phyloP scores from a whole-genome alignment of 2,888 invertebrate species.

The Cephalotes varians region DNA sequence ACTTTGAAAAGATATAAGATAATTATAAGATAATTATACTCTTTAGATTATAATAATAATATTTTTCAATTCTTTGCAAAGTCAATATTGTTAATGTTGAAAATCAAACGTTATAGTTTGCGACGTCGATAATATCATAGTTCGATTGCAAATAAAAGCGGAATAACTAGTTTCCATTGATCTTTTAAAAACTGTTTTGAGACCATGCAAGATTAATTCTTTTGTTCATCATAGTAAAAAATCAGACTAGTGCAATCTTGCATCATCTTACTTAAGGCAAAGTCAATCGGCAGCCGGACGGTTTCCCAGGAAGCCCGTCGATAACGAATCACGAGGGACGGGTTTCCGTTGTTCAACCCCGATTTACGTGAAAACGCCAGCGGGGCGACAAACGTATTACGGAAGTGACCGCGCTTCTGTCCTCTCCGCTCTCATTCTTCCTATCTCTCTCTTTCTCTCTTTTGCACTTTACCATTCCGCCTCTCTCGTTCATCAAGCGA shows the following conservation, averaged over 20 bases:
- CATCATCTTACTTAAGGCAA: conserved; percentile 28
- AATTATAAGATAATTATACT: too few species aligned
- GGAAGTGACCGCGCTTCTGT: conserved; percentile 61
- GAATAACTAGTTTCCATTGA: neutral
- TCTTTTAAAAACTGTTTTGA: neutral
- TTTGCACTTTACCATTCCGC: neutral
- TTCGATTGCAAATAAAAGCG: neutral
- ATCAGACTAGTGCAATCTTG: conserved; percentile 11
- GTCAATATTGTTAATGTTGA: neutral
- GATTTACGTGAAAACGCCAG: conserved; percentile 50
- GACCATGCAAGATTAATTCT: neutral
- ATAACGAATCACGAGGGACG: conserved; percentile 41
- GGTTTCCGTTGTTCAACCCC: conserved; percentile 51
- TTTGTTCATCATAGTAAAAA: neutral
- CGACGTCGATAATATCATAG: neutral
- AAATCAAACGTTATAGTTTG: neutral
- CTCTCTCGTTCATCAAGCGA: conserved; percentile 42
- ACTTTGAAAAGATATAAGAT: neutral
- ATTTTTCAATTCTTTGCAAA: neutral
- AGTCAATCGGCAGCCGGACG: conserved; percentile 45
- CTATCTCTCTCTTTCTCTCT: neutral
- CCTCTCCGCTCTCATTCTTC: conserved; percentile 47
- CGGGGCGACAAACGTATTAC: conserved; percentile 34
- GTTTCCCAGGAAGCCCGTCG: conserved; percentile 47
- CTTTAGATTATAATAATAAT: neutral